Evolutionary conservation across 2,797 vertebrate genomes (phyloP), one percentile per base, ranked within the genome.

Genomic region (Pempheris klunzingeri): DNA sequence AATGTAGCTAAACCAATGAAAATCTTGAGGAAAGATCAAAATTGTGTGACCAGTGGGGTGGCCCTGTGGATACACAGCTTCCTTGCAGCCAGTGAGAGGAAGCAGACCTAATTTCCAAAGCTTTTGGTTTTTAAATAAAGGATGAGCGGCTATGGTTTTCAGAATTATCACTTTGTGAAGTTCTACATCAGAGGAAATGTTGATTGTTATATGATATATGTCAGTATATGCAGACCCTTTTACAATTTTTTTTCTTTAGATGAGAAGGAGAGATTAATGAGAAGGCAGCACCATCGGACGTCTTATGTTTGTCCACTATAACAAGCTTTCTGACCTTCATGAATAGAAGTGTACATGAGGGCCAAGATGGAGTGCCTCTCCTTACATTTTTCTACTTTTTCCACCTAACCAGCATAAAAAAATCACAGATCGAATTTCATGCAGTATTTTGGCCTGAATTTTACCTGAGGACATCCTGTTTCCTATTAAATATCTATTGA

Each of bases 241-340:
- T 36, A 66, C 24, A 64, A 20, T 28, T 70, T 78, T 62, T n/a
- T n/a, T 70, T 22, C 39, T 55, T 69, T 28, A 47, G 54, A 80
- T 78, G 63, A 81, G 39, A 82, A 74, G 61, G 72, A 47, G n/a
- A 83, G 85, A 89, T 88, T 88, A 89, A 90, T 90, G 82, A 90
- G 78, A 50, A 52, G 36, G 68, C 71, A 67, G 78, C 73, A 70
- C 52, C 50, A 43, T 1, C 77, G 71, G 70, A 79, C 15, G 15
- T 70, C 71, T 74, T 73, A 79, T 87, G 81, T 85, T 82, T 92
- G 82, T 90, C 84, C 77, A 86, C 81, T 65, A 76, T 92, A 92
- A 92, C 89, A 90, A 90, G 88, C 83, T 90, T 71, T 78, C 79
- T 90, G 90, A 91, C 92, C 90, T 93, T 94, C 88, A 92, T 87